Base-by-base conservation (phyloP, 2,113 vertebrate species). In the Centropus unirufus region DNA sequence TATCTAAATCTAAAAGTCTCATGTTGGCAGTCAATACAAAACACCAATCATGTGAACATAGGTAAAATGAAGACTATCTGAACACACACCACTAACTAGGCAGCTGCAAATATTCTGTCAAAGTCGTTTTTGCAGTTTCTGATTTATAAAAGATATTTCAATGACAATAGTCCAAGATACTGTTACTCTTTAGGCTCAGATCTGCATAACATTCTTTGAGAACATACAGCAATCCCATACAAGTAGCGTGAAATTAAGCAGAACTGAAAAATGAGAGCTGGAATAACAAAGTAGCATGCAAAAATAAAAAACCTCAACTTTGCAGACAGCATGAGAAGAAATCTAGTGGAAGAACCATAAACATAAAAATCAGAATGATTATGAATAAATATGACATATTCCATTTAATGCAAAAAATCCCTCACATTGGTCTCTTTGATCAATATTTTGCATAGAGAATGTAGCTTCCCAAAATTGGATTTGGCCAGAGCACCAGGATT, bases 141-240 rank as follows among this genome's bases (percentile, higher is more conserved):
- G 76, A 64, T 87, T 91, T 73, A 67, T 91, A 63, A 83, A 89
- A 90, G 55, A 34, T 5, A 70, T 39, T 90, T 88, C 64, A 78
- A 22, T 61, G 76, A 13, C 47, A 88, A 29, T 68, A 92, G 42
- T 21, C 30, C 16, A 74, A 77, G 34, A 77, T 20, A 64, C 15
- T 44, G 17, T 52, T 64, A 66, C 10, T 63, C 12, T 91, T 83
- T 32, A 83, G 49, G 55, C 42, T 90, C 22, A 47, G 68, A 90
- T 70, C 26, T 78, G n/a, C 36, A 24, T 36, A 77, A 67, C 7
- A 19, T 49, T 77, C 29, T 70, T 59, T 12, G 46, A 34, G 74
- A 62, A 59, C 17, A 64, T 9, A 58, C 14, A 70, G 16, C 44
- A 75, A 44, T 77, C 58, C 40, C 34, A 83, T 83, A 74, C 5